Evolutionary conservation across 2,888 invertebrate species (phyloP).

Genomic region (Lydus trimaculatus): DNA sequence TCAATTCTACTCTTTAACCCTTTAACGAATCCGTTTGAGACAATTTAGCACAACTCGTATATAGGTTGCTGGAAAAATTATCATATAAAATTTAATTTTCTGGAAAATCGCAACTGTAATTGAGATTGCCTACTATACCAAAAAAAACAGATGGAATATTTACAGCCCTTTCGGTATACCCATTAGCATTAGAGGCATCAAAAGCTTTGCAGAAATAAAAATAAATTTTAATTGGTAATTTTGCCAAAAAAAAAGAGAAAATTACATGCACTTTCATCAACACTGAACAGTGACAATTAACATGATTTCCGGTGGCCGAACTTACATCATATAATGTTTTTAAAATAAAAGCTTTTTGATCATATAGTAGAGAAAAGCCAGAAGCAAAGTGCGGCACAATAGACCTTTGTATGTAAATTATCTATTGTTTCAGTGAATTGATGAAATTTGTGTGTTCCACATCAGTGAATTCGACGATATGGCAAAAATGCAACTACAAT

Average conservation of each 20-base stretch:
- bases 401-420: conserved; percentile 51
- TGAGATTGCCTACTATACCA: too few relatives aligned
- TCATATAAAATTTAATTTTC: too few relatives aligned
- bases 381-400: conserved; percentile 44
- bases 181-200: too few relatives aligned
- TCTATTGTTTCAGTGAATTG: conserved; percentile 48
- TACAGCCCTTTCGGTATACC: too few relatives aligned
- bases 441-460: conserved; percentile 48
- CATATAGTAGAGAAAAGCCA: conserved; percentile 36
- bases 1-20: neutral
- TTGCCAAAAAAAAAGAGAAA: too few relatives aligned
- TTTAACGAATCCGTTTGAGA: neutral
- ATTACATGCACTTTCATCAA: neutral
- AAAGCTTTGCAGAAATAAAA: too few relatives aligned
- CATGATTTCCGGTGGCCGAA: conserved; percentile 40
- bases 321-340: neutral
- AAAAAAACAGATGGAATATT: too few relatives aligned
- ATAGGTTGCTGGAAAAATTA: too few relatives aligned
- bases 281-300: conserved; percentile 29
- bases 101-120: too few relatives aligned
- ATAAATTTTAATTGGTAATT: too few relatives aligned
- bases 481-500: conserved; percentile 34
- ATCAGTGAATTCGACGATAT: conserved; percentile 35
- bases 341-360: conserved; percentile 29
- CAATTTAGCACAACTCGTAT: too few relatives aligned